phyloP scores from a whole-genome alignment of 2,888 invertebrate genomes.

The Campoletis raptor region DNA sequence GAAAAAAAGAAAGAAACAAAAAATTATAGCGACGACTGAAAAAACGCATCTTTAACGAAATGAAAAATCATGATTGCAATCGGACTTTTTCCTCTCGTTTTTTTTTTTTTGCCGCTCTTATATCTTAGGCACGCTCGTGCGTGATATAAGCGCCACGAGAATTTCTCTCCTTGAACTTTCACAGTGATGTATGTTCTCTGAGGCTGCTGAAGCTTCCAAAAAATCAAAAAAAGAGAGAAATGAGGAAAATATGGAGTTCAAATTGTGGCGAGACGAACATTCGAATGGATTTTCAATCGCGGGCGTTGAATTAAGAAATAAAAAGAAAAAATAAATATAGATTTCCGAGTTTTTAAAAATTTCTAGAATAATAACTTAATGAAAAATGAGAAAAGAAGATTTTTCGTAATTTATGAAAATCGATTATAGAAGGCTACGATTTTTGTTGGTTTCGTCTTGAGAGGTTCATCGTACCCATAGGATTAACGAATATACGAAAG shows the following conservation, averaged over 20 bases:
- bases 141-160: background rate
- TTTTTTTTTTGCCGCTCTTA: constrained; percentile 3
- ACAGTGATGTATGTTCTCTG: constrained; percentile 2
- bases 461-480: constrained; percentile 16
- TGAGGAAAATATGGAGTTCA: background rate
- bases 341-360: background rate
- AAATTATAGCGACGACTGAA: background rate
- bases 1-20: constrained; percentile 27
- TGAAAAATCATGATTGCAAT: constrained; percentile 57
- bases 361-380: background rate
- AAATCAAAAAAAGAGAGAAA: background rate
- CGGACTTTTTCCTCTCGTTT: constrained; percentile 11
- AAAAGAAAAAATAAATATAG: background rate
- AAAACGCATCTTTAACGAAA: constrained; percentile 34
- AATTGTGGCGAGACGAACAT: background rate
- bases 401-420: background rate
- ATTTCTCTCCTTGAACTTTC: constrained; percentile 38
- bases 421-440: background rate
- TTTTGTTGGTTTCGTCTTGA: background rate
- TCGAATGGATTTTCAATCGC: too few species aligned
- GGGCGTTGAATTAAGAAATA: background rate
- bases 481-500: constrained; percentile 44
- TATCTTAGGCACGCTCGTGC: background rate
- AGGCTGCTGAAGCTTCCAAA: background rate
- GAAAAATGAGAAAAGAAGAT: background rate